phyloP scores from a whole-genome alignment of 2,113 vertebrate genomes.

The Panthera leo region DNA sequence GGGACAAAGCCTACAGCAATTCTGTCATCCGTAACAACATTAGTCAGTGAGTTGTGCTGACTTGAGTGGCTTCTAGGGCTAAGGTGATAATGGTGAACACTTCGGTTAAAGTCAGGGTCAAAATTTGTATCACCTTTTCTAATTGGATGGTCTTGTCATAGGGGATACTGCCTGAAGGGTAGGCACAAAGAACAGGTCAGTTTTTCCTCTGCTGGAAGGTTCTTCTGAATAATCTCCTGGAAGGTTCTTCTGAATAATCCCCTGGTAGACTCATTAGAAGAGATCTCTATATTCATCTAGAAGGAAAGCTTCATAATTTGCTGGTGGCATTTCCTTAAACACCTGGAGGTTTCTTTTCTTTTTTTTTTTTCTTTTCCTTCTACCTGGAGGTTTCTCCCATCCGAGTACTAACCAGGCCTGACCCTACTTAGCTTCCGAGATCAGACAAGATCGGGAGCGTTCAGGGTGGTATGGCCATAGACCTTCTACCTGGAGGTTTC shows the following conservation, averaged over 20 bases:
- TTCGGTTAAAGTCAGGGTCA: not conserved
- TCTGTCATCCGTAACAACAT: not conserved
- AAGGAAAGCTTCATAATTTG: not conserved
- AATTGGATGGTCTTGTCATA: not conserved
- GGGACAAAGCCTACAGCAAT: not conserved
- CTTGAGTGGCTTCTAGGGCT: not conserved
- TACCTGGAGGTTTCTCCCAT: too few species aligned
- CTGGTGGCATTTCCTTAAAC: not conserved
- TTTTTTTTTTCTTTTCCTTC: too few species aligned
- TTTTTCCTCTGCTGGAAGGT: not conserved
- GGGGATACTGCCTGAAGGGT: not conserved
- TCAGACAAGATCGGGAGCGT: too few species aligned
- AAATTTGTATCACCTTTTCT: not conserved
- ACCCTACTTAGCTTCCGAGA: too few species aligned
- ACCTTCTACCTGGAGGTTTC: too few species aligned
- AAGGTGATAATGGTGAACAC: not conserved
- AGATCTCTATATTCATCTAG: not conserved
- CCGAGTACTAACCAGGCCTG: too few species aligned
- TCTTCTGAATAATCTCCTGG: not conserved
- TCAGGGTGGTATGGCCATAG: too few species aligned
- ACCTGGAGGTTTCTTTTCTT: not conserved
- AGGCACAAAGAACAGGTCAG: not conserved
- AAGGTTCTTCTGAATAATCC: not conserved
- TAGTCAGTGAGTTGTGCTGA: not conserved
- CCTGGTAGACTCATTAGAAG: not conserved